These are phyloP conservation scores for Cyprinodon variegatus DNA, from an alignment of 2,113 vertebrate genomes.

Conservation along the genomic window DNA sequence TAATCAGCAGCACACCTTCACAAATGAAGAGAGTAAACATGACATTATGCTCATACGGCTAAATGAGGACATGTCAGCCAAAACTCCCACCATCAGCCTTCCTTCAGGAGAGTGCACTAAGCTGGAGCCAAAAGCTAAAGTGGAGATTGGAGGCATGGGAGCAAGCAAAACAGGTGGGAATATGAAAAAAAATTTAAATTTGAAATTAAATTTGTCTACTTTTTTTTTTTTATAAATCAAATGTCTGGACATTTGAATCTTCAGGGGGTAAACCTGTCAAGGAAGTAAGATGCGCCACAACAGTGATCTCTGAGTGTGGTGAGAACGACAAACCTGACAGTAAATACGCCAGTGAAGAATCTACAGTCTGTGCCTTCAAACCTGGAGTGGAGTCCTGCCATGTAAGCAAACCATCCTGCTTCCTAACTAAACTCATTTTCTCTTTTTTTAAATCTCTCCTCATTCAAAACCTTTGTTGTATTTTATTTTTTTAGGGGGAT, in stretches of 20 bases:
- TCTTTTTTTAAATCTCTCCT: too few species aligned
- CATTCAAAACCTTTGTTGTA: background rate
- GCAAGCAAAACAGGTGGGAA: background rate
- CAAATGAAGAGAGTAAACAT: background rate
- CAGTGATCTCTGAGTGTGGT: rapidly evolving
- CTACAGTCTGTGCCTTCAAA: conserved; percentile 22
- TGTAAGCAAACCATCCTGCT: conserved; percentile 18
- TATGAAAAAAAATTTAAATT: background rate
- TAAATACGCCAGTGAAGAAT: conserved; percentile 5
- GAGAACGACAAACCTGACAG: conserved; percentile 25
- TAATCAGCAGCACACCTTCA: conserved; percentile 14
- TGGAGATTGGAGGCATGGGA: conserved; percentile 35
- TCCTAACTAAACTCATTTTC: too few species aligned
- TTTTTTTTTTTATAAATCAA: too few species aligned
- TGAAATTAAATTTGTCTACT: too few species aligned
- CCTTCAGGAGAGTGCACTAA: background rate
- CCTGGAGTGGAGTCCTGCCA: conserved; percentile 25
- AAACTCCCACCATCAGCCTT: conserved; percentile 2
- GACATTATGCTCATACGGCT: conserved; percentile 48
- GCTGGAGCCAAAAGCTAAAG: background rate
- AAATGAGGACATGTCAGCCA: background rate
- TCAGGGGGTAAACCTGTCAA: background rate
- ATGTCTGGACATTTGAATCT: background rate
- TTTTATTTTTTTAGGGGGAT: conserved; percentile 27
- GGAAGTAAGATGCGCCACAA: background rate